phyloP scores from a whole-genome alignment of 1,140 invertebrate genomes.

The Phthorimaea operculella region DNA sequence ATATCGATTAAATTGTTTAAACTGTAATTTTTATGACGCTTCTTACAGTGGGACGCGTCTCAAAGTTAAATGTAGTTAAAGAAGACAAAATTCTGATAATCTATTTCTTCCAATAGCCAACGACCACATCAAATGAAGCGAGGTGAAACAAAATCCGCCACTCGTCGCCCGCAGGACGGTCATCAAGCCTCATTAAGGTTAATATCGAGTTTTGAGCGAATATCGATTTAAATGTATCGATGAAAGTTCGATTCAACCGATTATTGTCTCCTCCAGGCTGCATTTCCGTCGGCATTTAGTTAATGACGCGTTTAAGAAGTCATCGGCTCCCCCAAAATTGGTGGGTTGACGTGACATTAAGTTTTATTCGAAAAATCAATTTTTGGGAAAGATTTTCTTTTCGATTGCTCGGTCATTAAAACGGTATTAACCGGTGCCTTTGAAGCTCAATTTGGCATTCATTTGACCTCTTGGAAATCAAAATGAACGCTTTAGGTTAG shows the following conservation, averaged over 20 bases:
- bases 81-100: too few species aligned
- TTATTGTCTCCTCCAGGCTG: slow-evolving; percentile 23
- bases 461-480: too few species aligned
- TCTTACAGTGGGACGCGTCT: too few species aligned
- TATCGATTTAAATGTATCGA: slow-evolving; percentile 62
- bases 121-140: background rate
- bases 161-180: slow-evolving; percentile 27
- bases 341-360: background rate
- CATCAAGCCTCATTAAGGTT: slow-evolving; percentile 58
- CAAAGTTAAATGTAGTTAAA: too few species aligned
- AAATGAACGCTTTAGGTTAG: too few species aligned
- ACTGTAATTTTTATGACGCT: too few species aligned
- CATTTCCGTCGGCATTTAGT: slow-evolving; percentile 10
- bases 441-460: too few species aligned
- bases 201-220: slow-evolving; percentile 55
- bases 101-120: too few species aligned
- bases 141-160: slow-evolving; percentile 12
- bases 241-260: slow-evolving; percentile 51
- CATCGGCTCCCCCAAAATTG: background rate
- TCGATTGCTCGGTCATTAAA: background rate
- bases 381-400: background rate
- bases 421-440: too few species aligned
- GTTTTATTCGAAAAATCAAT: slow-evolving; percentile 1
- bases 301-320: slow-evolving; percentile 14
- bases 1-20: too few species aligned